Base-by-base conservation (phyloP, 2,113 vertebrate species). In the Eira barbara region DNA sequence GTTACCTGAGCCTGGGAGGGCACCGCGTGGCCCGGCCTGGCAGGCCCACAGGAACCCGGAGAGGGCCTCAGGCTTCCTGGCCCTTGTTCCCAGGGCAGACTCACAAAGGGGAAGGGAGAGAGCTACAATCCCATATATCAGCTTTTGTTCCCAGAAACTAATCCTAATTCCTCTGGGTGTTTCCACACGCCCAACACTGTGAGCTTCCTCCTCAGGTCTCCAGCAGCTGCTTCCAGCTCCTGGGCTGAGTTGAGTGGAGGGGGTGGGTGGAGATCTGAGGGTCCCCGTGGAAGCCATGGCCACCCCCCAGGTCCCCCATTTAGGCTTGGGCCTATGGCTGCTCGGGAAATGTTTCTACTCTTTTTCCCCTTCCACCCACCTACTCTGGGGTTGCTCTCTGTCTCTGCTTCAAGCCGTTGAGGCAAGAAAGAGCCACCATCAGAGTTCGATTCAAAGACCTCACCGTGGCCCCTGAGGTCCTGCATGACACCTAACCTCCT, bases 1-100 rank as follows among this genome's bases (percentile, higher is more conserved):
- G 79, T 94, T 71, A 96, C 97, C 97, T 87, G 73, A 95, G 95
- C 91, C 76, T 20, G 80, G 76, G 63, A 74, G 69, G 76, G 73
- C 36, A 63, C 42, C 67, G 1, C 0, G 0, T 23, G 61, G 31
- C 42, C 69, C 4, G 65, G 47, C 80, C 61, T 65, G 59, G 82
- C 69, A 83, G 76, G 85, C 31, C 57, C 25, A 6, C 82, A 14
- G 61, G 80, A 90, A 39, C 69, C 57, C 39, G 20, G 3, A 25
- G 8, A 42, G 34, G 85, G 91, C 91, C 82, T 42, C 42, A 2
- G 55, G 86, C 90, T 97, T 97, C 95, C 97, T 92, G 93, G 69
- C 27, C 13, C 2, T 18, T 0, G 7, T 89, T 91, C 96, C 97
- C 96, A 67, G 4, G 29, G 69, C 92, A 67, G 71, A 8, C 63